A percentile compares a stretch with the other conserved stretches of the same genome.
Conservation (phyloP, 2,888 invertebrate species). For the Beris chalybata region DNA sequence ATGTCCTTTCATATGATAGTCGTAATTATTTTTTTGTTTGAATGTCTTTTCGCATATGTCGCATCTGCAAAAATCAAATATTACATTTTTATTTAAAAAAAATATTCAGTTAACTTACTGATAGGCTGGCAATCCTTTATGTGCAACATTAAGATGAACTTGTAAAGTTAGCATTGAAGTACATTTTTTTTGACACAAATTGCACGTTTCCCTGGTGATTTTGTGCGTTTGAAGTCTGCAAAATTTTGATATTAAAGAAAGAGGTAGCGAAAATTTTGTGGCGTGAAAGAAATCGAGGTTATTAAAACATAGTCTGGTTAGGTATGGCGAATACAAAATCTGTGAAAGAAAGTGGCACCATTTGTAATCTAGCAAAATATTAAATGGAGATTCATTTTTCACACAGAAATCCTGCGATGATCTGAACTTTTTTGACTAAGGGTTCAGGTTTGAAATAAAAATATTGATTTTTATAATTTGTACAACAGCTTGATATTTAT, state of each 20-base stretch:
- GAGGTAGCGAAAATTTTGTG: too few species aligned
- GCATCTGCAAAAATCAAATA: slow-evolving; percentile 19
- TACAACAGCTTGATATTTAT: too few species aligned
- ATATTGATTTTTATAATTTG: too few species aligned
- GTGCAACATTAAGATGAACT: slow-evolving; percentile 43
- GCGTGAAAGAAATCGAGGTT: too few species aligned
- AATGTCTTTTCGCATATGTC: slow-evolving; percentile 26
- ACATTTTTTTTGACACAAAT: slow-evolving; percentile 40
- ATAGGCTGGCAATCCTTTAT: slow-evolving; percentile 43
- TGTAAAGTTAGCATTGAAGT: slow-evolving; percentile 41
- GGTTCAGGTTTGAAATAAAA: too few species aligned
- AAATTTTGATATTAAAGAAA: slow-evolving; percentile 6
- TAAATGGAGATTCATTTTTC: too few species aligned
- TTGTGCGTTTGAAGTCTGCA: slow-evolving; percentile 40
- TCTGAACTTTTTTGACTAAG: too few species aligned
- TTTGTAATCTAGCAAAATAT: too few species aligned
- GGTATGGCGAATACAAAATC: too few species aligned
- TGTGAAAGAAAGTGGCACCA: too few species aligned
- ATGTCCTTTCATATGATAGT: slow-evolving; percentile 33
- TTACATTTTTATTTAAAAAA: slow-evolving; percentile 1
- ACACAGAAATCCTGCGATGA: too few species aligned
- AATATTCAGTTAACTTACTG: slow-evolving; percentile 32
- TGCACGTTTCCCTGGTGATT: slow-evolving; percentile 36
- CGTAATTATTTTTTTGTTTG: slow-evolving; percentile 26
- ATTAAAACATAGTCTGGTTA: too few species aligned